phyloP scores from a whole-genome alignment of 1,140 invertebrate species.

The Eumaeus atala region DNA sequence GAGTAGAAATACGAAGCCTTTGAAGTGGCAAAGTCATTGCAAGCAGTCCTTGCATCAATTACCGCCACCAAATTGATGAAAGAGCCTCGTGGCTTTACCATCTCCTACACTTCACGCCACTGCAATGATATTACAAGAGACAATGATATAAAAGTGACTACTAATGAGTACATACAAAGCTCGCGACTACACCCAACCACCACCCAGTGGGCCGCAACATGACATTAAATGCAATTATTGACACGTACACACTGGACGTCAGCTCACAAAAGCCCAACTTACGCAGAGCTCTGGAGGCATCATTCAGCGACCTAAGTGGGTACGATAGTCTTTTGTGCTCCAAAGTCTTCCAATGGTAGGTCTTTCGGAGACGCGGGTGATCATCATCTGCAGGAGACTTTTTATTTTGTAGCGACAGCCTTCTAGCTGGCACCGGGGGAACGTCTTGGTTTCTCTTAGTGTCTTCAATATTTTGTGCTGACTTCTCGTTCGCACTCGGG shows the following conservation, averaged over 20 bases:
- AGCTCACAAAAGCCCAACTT: conserved; percentile 57
- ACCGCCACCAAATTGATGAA: too few relatives aligned
- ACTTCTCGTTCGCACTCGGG: conserved; percentile 49
- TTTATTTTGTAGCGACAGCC: conserved; percentile 45
- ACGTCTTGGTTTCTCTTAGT: conserved; percentile 20
- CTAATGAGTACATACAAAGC: too few relatives aligned
- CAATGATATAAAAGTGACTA: too few relatives aligned
- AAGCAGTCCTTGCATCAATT: too few relatives aligned
- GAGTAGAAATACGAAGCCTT: too few relatives aligned
- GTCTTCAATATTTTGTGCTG: conserved; percentile 42
- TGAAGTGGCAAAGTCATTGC: too few relatives aligned
- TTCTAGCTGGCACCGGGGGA: conserved; percentile 29
- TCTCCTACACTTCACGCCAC: too few relatives aligned
- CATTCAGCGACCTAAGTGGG: conserved; percentile 57
- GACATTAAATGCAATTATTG: conserved; percentile 35
- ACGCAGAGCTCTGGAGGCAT: conserved; percentile 51
- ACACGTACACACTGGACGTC: conserved; percentile 50
- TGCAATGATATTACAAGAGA: too few relatives aligned
- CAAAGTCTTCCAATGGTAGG: conserved; percentile 58
- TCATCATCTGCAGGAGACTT: conserved; percentile 35
- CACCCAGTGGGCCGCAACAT: too few relatives aligned
- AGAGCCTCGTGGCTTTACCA: too few relatives aligned
- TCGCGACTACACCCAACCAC: too few relatives aligned
- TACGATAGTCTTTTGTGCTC: conserved; percentile 64
- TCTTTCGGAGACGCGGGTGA: conserved; percentile 42